Percentiles rank a stretch among this genome's conserved stretches.
Evolutionary conservation across 2,113 vertebrate species (phyloP).

Genomic region (Epinephelus lanceolatus): DNA sequence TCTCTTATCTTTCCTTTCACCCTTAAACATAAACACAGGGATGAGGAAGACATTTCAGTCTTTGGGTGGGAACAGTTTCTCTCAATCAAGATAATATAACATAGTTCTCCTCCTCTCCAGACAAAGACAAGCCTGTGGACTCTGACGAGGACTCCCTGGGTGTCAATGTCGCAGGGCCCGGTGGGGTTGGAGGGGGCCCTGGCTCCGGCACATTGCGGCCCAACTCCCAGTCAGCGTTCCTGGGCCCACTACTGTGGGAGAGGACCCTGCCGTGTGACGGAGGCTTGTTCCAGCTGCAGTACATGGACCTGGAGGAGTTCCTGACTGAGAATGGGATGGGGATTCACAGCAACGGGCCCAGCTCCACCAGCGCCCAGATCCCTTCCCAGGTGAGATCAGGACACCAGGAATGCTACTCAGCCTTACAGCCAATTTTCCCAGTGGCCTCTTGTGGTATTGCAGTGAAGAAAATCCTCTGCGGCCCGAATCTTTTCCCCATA

Average conservation of each 20-base stretch:
- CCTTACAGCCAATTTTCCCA: too few species aligned
- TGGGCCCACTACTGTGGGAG: constrained; percentile 87
- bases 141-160: constrained; percentile 81
- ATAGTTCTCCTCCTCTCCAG: constrained; percentile 50
- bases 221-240: constrained; percentile 84
- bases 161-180: constrained; percentile 34
- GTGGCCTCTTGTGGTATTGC: too few species aligned
- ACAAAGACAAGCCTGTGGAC: constrained; percentile 85
- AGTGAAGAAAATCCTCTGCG: too few species aligned
- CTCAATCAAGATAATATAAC: not conserved
- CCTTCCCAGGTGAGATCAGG: constrained; percentile 76
- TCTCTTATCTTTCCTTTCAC: constrained; percentile 1
- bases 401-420: too few species aligned
- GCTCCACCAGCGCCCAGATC: constrained; percentile 83
- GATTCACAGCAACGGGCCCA: constrained; percentile 81
- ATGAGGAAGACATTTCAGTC: not conserved
- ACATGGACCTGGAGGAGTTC: constrained; percentile 89
- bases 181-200: constrained; percentile 53
- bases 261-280: constrained; percentile 85
- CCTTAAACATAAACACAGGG: not conserved
- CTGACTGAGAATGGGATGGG: constrained; percentile 88
- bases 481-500: too few species aligned
- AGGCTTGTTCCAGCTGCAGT: constrained; percentile 87
- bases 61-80: not conserved
- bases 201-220: constrained; percentile 72